Evolutionary conservation across 2,113 vertebrate genomes (phyloP).

Genomic region (Ailurus styani): DNA sequence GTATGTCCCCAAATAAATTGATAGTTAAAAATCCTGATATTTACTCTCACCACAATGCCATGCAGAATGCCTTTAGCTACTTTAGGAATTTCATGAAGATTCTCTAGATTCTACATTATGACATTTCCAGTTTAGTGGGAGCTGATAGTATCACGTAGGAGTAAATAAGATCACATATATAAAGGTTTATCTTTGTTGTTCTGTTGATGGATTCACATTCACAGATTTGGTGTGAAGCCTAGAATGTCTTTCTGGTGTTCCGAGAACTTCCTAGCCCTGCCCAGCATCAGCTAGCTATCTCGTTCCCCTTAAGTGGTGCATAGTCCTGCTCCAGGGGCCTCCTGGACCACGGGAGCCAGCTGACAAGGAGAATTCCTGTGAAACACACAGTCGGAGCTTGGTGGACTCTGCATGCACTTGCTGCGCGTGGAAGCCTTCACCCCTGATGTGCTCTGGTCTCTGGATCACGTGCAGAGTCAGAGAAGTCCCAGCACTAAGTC

Average conservation of each 20-base stretch:
- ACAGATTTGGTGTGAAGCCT: neutral
- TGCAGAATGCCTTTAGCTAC: neutral
- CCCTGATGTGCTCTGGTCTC: neutral
- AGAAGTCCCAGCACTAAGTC: neutral
- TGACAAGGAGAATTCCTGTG: neutral
- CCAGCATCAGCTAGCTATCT: neutral
- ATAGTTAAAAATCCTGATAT: neutral
- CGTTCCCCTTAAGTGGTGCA: neutral
- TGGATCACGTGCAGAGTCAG: neutral
- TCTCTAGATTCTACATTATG: neutral
- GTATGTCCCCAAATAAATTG: neutral
- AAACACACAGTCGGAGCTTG: neutral
- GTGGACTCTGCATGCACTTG: accelerated
- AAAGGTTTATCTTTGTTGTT: neutral
- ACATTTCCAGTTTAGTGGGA: neutral
- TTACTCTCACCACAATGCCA: neutral
- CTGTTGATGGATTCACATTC: neutral
- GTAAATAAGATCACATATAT: neutral
- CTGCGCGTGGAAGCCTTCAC: neutral
- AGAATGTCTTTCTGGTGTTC: neutral
- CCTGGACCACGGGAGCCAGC: accelerated
- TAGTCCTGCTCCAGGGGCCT: neutral
- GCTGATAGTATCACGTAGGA: neutral
- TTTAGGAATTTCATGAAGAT: neutral
- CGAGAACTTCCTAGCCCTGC: neutral